Conservation (phyloP, 2,888 invertebrate genomes). For the Sminthurides aquaticus region DNA sequence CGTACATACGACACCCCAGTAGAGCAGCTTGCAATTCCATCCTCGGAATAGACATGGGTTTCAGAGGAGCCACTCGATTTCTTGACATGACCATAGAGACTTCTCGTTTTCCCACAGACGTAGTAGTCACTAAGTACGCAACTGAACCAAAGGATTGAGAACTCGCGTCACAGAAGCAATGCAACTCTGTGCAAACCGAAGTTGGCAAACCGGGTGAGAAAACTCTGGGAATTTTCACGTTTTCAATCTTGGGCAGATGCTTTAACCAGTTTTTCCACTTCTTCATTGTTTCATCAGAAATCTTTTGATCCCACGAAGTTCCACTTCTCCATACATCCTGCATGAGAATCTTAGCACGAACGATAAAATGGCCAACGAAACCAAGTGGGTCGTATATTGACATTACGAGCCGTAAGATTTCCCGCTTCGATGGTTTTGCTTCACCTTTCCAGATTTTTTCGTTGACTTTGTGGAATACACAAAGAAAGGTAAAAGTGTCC, state of each 20-base stretch:
- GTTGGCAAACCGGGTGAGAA: not conserved
- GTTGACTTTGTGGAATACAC: not conserved
- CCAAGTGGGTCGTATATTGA: conserved; percentile 45
- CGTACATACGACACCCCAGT: not conserved
- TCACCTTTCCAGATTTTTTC: not conserved
- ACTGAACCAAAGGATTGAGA: not conserved
- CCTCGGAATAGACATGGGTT: not conserved
- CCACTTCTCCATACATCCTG: conserved; percentile 43
- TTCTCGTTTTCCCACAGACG: not conserved
- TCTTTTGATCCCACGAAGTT: conserved; percentile 43
- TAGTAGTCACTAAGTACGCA: not conserved
- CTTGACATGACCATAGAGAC: not conserved
- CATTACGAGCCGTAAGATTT: conserved; percentile 37
- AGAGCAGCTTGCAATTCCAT: conserved; percentile 1
- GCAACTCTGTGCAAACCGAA: not conserved
- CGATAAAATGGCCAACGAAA: conserved; percentile 38
- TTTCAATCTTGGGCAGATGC: conserved; percentile 6
- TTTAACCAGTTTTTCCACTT: conserved; percentile 28
- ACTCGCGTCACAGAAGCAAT: conserved; percentile 7
- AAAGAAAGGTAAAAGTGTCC: conserved; percentile 14
- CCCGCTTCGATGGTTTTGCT: conserved; percentile 40
- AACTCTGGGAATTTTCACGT: conserved; percentile 10
- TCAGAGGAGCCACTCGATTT: not conserved
- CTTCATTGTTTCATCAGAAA: conserved; percentile 1
- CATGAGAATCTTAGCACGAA: conserved; percentile 42